Conservation (phyloP, 1,140 invertebrate genomes). For the Drosophila ercepeae region DNA sequence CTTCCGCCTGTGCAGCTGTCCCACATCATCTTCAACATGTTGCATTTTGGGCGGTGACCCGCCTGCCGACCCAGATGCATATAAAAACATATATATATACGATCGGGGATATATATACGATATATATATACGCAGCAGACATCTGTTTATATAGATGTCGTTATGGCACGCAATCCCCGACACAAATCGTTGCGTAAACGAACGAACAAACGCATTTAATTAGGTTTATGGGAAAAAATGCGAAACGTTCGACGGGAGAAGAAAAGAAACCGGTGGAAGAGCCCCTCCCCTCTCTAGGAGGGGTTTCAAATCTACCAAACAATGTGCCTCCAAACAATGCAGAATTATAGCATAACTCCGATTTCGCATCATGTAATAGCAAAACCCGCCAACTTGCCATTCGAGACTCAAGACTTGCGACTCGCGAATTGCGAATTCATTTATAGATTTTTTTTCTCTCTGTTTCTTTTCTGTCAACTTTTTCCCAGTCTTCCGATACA, state of each 20-base stretch:
- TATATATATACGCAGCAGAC: conserved; percentile 8
- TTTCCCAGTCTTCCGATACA: conserved; percentile 6
- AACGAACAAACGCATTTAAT: conserved; percentile 72
- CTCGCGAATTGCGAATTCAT: no score
- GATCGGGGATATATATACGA: background rate
- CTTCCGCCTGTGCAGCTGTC: conserved; percentile 47
- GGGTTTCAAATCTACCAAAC: no score
- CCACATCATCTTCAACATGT: conserved; percentile 48
- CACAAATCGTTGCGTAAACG: conserved; percentile 73
- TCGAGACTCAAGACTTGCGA: no score
- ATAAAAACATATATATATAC: conserved; percentile 11
- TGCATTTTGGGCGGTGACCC: conserved; percentile 56
- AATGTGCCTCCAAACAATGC: conserved; percentile 71
- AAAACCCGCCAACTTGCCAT: no score
- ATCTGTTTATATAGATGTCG: conserved; percentile 19
- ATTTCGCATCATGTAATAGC: conserved; percentile 78
- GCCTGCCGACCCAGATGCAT: conserved; percentile 49
- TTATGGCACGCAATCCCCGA: conserved; percentile 44
- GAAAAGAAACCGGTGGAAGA: conserved; percentile 23
- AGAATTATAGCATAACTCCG: conserved; percentile 80
- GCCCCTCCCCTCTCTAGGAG: conserved; percentile 1
- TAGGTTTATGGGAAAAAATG: conserved; percentile 80
- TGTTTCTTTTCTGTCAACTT: background rate
- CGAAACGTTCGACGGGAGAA: conserved; percentile 54
- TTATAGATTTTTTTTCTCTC: conserved; percentile 64